Conservation (phyloP, 2,888 invertebrate genomes). For the Polylopha cassiicola region DNA sequence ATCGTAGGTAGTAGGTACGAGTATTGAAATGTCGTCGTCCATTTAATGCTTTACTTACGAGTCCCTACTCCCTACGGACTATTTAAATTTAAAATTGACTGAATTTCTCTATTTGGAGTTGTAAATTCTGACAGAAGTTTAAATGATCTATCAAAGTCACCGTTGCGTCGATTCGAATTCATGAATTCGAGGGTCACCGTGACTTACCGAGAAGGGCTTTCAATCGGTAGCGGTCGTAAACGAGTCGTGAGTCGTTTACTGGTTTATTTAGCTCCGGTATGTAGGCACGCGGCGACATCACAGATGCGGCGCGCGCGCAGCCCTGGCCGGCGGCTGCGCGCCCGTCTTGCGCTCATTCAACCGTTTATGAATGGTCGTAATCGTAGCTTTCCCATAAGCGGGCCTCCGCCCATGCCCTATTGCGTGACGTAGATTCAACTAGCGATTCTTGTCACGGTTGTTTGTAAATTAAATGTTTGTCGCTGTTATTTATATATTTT, state of each 20-base stretch:
- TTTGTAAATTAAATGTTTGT: too few relatives aligned
- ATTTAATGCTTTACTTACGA: conserved; percentile 12
- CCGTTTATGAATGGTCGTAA: conserved; percentile 71
- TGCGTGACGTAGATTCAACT: too few relatives aligned
- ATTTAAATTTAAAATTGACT: too few relatives aligned
- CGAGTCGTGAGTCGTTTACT: conserved; percentile 12
- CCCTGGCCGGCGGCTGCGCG: conserved; percentile 42
- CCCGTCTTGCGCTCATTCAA: conserved; percentile 68
- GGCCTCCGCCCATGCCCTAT: conserved; percentile 49
- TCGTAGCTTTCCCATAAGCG: conserved; percentile 68
- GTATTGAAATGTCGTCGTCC: conserved; percentile 12
- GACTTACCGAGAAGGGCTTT: conserved; percentile 10
- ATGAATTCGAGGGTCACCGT: too few relatives aligned
- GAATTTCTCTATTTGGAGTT: too few relatives aligned
- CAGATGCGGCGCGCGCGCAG: conserved; percentile 52
- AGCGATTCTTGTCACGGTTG: too few relatives aligned
- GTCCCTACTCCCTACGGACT: conserved; percentile 2
- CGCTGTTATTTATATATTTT: too few relatives aligned
- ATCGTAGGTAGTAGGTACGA: conserved; percentile 6
- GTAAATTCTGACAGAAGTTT: too few relatives aligned
- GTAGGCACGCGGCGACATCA: conserved; percentile 39
- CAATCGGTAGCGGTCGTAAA: conserved; percentile 3
- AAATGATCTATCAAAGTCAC: too few relatives aligned
- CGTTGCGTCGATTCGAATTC: too few relatives aligned
- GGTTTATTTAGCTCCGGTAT: conserved; percentile 25